Base-by-base conservation (phyloP, 2,888 invertebrate species). In the Lysandra coridon region DNA sequence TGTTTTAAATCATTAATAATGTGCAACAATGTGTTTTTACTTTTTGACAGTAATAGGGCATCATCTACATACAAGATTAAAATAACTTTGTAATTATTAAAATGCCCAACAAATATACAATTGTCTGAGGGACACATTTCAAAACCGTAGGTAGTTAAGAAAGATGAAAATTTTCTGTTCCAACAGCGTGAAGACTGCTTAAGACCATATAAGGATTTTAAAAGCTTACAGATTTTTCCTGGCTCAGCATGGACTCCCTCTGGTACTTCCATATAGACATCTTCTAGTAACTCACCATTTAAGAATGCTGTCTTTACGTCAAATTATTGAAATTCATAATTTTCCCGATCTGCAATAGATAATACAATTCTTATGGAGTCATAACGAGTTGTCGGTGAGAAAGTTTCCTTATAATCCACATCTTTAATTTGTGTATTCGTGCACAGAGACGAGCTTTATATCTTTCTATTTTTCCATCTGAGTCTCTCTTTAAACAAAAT, bases 371-470 rank as follows among this genome's bases (percentile, higher is more conserved):
- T 80, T 33, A 81, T 79, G 4, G 79, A 79, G n/a, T 79, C 79
- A 79, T 78, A 80, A 44, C 80, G 78, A 10, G 75, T 79, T 23
- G 78, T 78, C n/a, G 80, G 79, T 49, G 79, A 79, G 49, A 80
- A 80, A 12, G 30, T 78, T 49, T 79, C 79, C 7, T 78, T 49
- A 33, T 80, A 81, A 78, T 80, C 80, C 4, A 79, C 53, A 1
- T 7, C 78, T 75, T n/a, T 60, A n/a, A 74, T n/a, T 80, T 80
- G 79, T 37, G 73, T 79, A 14, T 78, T 40, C 78, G 49, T 2
- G 80, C 79, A 80, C 78, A 79, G 57, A 81, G 74, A 7, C 79
- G 37, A 49, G 81, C 79, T 73, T 80, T 80, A 44, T 81, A 81
- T 69, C 40, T 79, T 2, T 33, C 62, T 30, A 79, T 37, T 76